phyloP scores from a whole-genome alignment of 53 echinoderm and acorn worm species.

The Pentamera pediparva region DNA sequence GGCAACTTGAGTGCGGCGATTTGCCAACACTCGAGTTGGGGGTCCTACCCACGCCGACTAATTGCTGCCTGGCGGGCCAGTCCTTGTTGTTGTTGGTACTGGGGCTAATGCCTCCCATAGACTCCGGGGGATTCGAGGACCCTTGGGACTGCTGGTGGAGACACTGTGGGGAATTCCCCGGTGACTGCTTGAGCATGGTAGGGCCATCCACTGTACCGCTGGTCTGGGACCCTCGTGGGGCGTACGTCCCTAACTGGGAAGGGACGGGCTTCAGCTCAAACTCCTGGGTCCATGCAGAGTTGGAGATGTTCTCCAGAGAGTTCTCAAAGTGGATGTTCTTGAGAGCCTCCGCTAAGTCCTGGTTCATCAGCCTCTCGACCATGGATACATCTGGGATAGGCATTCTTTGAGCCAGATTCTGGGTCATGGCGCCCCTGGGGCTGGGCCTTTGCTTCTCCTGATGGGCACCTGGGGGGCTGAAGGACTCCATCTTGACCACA shows the following conservation, averaged over 20 bases:
- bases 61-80: neutral
- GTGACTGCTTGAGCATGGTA: neutral
- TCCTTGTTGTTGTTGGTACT: neutral
- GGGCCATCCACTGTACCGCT: neutral
- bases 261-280: neutral
- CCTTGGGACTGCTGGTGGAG: neutral
- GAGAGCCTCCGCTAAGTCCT: slow-evolving; percentile 16
- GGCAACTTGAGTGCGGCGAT: neutral
- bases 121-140: neutral
- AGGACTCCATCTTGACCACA: too few relatives aligned
- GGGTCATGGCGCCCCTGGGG: too few relatives aligned
- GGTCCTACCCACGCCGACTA: too few relatives aligned
- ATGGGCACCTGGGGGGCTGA: too few relatives aligned
- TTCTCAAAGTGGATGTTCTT: slow-evolving; percentile 19
- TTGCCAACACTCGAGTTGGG: neutral
- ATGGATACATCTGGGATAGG: slow-evolving; percentile 1
- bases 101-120: neutral
- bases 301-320: slow-evolving; percentile 15
- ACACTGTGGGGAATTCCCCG: slow-evolving; percentile 1
- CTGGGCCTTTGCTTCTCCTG: too few relatives aligned
- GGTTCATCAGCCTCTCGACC: slow-evolving; percentile 3
- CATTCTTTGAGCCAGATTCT: neutral
- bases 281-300: slow-evolving; percentile 16
- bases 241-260: too few relatives aligned
- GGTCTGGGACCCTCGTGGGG: neutral